Evolutionary conservation across 1,140 invertebrate genomes (phyloP), one percentile per base, ranked within the genome.

Genomic region (Anastrepha obliqua): DNA sequence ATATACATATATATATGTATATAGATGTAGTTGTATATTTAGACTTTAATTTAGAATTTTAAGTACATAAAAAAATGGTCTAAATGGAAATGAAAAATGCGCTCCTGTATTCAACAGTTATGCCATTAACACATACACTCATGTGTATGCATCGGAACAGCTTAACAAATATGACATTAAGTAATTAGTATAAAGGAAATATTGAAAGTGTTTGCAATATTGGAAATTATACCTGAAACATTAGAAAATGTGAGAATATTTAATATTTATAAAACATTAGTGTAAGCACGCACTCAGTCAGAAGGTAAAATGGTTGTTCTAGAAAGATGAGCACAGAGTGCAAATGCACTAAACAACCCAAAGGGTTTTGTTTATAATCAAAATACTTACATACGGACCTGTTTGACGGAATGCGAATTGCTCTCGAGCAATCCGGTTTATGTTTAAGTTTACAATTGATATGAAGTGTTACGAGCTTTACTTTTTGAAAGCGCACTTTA

Each of bases 191-290:
- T 47, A 81, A 42, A 42, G 9, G 74, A 81, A 81, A 81, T 81
- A 81, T 20, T 81, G 74, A 81, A 81, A 81, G 47, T 55, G 47
- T 81, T 78, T 81, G 74, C 74, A 81, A 81, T 81, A 81, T 81
- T 81, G 44, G 47, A 81, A 81, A 81, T 81, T 81, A 81, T 81
- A 81, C 74, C 74, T 81, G 74, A 81, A 81, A 55, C 29, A 51
- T 81, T 81, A 81, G 20, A 29, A 58, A 55, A 55, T 55, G 17
- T 81, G 44, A 51, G 74, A 17, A 29, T 20, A 55, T 81, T 81
- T 81, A 81, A 51, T 78, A 81, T 20, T 42, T n/a, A 81, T 81
- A 47, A 55, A 81, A 55, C 47, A 55, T 81, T 81, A 5, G 15
- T 29, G 9, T 17, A 55, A 47, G n/a, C n/a, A 81, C 74, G 47